Base-by-base conservation (phyloP, 2,113 vertebrate genomes). In the Rallus limicola region DNA sequence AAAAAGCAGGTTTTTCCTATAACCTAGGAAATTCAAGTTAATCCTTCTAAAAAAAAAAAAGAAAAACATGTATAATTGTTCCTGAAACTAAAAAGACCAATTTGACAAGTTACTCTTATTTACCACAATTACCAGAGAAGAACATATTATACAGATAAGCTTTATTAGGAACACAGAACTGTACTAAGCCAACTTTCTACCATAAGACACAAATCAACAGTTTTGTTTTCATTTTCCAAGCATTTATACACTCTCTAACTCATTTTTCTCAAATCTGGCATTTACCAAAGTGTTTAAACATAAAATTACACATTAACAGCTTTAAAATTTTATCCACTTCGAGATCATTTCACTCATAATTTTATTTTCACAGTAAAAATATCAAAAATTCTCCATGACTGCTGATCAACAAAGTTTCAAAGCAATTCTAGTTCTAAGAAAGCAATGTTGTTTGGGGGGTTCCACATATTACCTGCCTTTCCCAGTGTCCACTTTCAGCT, bases 391-490 rank as follows among this genome's bases (percentile, higher is more conserved):
- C n/a, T 19, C 24, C 42, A 3, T 4, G 40, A 64, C 6, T 60
- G 17, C 8, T 5, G 4, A 34, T 20, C 25, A 40, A 60, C 16
- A 38, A 55, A 29, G 52, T 59, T 13, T 33, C 53, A 7, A 52
- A 59, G 38, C 10, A 3, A 40, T 24, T 63, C 75, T 18, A n/a
- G 2, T 71, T 53, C 46, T 28, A 34, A 42, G 10, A 15, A 5
- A 33, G 4, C 9, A 25, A 67, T 25, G 24, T 2, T 33, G 10
- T 18, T 64, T 28, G 6, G 59, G 40, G 34, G 0, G 1, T 44
- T 62, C 55, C 78, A 68, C 2, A 6, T 25, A 8, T 60, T 42
- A 31, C 50, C 58, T 58, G 44, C 71, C 34, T 28, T n/a, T 44
- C 33, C 67, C 71, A 31, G 29, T 40, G 9, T 31, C 33, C 56